Percentiles rank a stretch among this genome's conserved stretches.
These are phyloP conservation scores for Brenthis ino DNA, from an alignment of 2,888 invertebrate species.

Conservation along the genomic window DNA sequence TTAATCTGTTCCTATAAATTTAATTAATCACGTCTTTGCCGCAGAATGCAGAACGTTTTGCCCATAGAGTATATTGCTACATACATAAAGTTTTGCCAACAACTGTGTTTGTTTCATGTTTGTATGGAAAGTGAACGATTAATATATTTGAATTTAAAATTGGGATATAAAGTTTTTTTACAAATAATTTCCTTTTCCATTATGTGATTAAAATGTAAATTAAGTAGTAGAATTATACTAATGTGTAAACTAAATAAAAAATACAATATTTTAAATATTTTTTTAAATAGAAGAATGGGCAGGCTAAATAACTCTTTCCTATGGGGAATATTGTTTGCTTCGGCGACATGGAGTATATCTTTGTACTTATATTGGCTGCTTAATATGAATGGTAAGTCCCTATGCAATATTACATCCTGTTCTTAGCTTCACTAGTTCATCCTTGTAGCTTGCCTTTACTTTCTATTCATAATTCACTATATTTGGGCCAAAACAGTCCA, in stretches of 20 bases:
- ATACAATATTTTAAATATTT: not conserved
- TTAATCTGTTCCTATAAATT: too few species aligned
- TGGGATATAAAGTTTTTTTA: not conserved
- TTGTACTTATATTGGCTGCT: conserved; percentile 87
- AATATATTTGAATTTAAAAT: too few species aligned
- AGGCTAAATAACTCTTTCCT: conserved; percentile 85
- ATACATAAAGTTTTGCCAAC: conserved; percentile 4
- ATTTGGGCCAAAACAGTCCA: too few species aligned
- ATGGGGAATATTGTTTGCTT: conserved; percentile 88
- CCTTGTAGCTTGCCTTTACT: too few species aligned
- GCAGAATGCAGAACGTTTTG: not conserved
- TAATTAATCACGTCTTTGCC: too few species aligned
- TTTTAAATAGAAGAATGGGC: conserved; percentile 44
- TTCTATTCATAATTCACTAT: too few species aligned
- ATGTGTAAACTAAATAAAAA: not conserved
- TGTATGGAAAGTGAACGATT: not conserved
- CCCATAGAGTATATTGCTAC: not conserved
- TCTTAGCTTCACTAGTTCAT: not conserved
- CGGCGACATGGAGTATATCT: conserved; percentile 88
- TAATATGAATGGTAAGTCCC: conserved; percentile 70
- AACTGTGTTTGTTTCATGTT: conserved; percentile 13
- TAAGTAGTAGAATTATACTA: not conserved
- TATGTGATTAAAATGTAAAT: conserved; percentile 11
- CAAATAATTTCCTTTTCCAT: not conserved
- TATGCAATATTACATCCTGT: not conserved